Evolutionary conservation across 2,888 invertebrate genomes (phyloP), one percentile per base, ranked within the genome.

Genomic region (Parnassius mnemosyne): DNA sequence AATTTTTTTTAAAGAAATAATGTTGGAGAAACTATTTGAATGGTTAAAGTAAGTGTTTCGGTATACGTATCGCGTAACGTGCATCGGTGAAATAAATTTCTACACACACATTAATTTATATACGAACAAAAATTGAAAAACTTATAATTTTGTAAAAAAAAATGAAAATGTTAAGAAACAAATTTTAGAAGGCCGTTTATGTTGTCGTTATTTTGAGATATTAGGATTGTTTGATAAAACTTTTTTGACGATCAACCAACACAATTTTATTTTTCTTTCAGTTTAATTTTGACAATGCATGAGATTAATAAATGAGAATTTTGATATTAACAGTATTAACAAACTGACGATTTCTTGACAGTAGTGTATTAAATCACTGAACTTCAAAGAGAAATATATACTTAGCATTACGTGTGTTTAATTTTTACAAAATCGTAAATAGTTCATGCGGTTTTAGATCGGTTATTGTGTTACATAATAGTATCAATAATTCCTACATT

Each of bases 21-120:
- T 34, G 34, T 34, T 3, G 7, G 7, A 34, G 5, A 34, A 5
- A 34, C 34, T 34, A 34, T 34, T 34, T 34, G 7, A 34, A 34
- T 34, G 34, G 34, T 34, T 7, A 7, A 34, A 34, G 34, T 34
- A 34, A 34, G 5, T 20, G 20, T 20, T 20, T 20, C 20, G 2
- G 20, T 20, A 20, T 20, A 3, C 2, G 2, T 20, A 20, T 20
- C 20, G 20, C 20, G 47, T 49, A 49, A 49, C 7, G 34, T 1
- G 51, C 70, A 69, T 73, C 73, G 74, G 73, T 78, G 76, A 77
- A 76, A 78, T 81, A 80, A 80, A 82, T 85, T 81, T 85, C 81
- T 85, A 82, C 79, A 80, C 80, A 65, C 77, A 75, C 78, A 77
- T 73, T 69, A 70, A 12, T 11, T 65, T 64, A 12, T 41, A 34